phyloP scores from a whole-genome alignment of 2,888 invertebrate genomes.

The Drosophila acutilabella region DNA sequence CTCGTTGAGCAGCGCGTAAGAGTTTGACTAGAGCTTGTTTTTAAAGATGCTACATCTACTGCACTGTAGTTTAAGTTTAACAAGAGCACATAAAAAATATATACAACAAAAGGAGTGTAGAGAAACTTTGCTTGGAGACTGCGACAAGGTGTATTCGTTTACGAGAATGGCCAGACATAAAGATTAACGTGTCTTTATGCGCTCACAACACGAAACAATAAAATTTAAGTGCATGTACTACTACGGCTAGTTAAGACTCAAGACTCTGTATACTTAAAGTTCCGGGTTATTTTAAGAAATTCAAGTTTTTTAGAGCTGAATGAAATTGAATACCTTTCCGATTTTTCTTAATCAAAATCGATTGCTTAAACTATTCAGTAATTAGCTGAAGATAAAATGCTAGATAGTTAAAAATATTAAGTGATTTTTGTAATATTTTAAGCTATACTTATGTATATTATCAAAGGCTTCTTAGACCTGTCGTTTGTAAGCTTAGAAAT shows the following conservation, averaged over 20 bases:
- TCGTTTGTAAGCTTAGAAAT: no score
- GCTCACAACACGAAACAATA: slow-evolving; percentile 41
- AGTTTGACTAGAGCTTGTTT: slow-evolving; percentile 17
- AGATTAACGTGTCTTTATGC: slow-evolving; percentile 61
- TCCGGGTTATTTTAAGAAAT: slow-evolving; percentile 7
- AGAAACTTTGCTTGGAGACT: slow-evolving; percentile 36
- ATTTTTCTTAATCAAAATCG: no score
- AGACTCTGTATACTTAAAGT: slow-evolving; percentile 10
- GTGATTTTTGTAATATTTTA: no score
- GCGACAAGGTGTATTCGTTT: slow-evolving; percentile 57
- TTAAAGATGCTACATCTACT: slow-evolving; percentile 47
- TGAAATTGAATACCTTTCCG: neutral
- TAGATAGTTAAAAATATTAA: no score
- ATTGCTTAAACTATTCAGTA: no score
- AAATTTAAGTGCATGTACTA: slow-evolving; percentile 44
- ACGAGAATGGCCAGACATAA: slow-evolving; percentile 57
- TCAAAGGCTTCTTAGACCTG: no score
- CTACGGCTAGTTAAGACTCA: slow-evolving; percentile 48
- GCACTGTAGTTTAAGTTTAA: slow-evolving; percentile 49
- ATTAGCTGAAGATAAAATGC: no score
- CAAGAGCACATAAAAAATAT: slow-evolving; percentile 68
- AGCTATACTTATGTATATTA: no score
- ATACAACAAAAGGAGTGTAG: slow-evolving; percentile 47
- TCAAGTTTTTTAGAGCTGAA: neutral
- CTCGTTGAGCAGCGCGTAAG: slow-evolving; percentile 4